Conservation (phyloP, 2,888 invertebrate species). For the Agrochola macilenta region DNA sequence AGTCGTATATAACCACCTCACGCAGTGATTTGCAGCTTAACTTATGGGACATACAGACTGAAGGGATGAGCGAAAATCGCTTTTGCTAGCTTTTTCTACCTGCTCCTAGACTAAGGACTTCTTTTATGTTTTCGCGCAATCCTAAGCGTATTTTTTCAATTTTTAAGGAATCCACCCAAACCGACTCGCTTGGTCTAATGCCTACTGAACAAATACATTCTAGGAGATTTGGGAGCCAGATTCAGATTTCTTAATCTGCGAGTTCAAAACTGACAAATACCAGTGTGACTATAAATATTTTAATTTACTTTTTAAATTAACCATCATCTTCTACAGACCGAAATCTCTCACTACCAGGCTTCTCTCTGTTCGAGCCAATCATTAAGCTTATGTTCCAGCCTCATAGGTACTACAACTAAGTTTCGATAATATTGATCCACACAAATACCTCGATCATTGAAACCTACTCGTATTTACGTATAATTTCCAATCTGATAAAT, state of each 20-base stretch:
- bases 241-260: neutral
- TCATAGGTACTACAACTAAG: neutral
- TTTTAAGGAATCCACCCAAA: neutral
- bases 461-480: too few relatives aligned
- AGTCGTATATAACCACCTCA: slow-evolving; percentile 80
- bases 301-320: neutral
- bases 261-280: neutral
- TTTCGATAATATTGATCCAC: neutral
- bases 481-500: neutral
- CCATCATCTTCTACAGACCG: neutral
- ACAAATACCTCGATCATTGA: neutral
- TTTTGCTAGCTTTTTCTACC: neutral
- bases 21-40: slow-evolving; percentile 81
- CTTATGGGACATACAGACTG: slow-evolving; percentile 71
- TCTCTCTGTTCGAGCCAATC: neutral
- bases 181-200: too few relatives aligned
- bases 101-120: neutral
- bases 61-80: slow-evolving; percentile 6
- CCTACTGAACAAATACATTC: too few relatives aligned
- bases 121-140: neutral
- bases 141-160: neutral
- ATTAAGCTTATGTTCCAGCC: neutral
- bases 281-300: neutral
- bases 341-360: neutral
- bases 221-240: neutral